phyloP scores from a whole-genome alignment of 2,888 invertebrate genomes.

The Drosophila affinis region DNA sequence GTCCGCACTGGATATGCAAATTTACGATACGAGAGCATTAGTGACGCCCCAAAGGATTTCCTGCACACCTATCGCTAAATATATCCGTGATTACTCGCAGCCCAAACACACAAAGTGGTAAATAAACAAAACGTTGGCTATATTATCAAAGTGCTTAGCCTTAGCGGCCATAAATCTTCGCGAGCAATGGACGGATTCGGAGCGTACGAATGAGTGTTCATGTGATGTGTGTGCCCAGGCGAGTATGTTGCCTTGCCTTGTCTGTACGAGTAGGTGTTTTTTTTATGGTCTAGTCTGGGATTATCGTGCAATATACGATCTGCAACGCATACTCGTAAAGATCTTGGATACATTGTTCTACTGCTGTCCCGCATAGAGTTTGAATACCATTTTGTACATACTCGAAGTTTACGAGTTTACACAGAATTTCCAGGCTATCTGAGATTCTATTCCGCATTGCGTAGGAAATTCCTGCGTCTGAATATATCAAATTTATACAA shows the following conservation, averaged over 20 bases:
- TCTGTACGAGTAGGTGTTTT: constrained; percentile 35
- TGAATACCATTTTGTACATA: background rate
- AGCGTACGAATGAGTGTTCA: constrained; percentile 17
- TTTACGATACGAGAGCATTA: constrained; percentile 25
- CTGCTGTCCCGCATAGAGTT: background rate
- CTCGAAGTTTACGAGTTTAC: background rate
- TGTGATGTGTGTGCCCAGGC: background rate
- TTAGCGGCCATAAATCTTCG: constrained; percentile 50
- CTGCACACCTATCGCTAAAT: constrained; percentile 35
- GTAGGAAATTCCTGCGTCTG: background rate
- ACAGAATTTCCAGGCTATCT: background rate
- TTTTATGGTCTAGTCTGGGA: constrained; percentile 33
- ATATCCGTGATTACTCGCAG: constrained; percentile 26
- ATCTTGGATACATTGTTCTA: constrained; percentile 8
- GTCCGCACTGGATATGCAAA: background rate
- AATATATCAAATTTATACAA: no score
- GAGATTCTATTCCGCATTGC: background rate
- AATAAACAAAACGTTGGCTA: constrained; percentile 45
- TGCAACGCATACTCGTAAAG: constrained; percentile 1
- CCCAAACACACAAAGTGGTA: constrained; percentile 17
- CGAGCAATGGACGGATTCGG: background rate
- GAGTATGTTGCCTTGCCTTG: background rate
- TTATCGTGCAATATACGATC: constrained; percentile 29
- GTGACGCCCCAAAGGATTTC: constrained; percentile 46
- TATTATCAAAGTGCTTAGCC: constrained; percentile 34